Conservation (phyloP, 2,797 vertebrate species). For the Podargus strigoides region DNA sequence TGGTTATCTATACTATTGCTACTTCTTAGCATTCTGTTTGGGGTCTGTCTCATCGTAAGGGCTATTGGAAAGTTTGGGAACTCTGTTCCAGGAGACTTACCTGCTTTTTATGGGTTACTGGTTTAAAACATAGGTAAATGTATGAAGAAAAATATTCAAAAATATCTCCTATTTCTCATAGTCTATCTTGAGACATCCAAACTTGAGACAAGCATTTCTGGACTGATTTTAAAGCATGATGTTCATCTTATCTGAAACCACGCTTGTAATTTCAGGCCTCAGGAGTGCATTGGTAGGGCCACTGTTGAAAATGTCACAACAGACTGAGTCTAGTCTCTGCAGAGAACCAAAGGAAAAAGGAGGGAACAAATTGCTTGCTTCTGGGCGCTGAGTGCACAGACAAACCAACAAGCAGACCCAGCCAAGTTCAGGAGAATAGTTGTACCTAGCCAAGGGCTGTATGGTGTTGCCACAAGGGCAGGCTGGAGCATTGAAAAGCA, state of each 20-base stretch:
- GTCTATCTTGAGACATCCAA: background rate
- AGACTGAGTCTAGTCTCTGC: background rate
- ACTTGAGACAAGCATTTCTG: background rate
- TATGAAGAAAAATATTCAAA: background rate
- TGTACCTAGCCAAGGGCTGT: background rate
- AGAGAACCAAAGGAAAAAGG: background rate
- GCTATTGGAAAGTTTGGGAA: background rate
- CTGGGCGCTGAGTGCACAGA: background rate
- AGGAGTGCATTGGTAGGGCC: background rate
- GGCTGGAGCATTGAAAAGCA: background rate
- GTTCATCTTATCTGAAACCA: background rate
- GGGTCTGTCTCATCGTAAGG: background rate
- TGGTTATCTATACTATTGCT: background rate
- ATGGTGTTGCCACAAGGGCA: background rate
- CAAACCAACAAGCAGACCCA: background rate
- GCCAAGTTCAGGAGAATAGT: background rate
- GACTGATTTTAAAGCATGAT: background rate
- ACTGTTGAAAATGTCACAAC: background rate
- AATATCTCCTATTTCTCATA: background rate
- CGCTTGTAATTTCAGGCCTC: background rate
- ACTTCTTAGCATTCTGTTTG: background rate
- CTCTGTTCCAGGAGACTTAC: background rate
- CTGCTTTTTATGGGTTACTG: background rate
- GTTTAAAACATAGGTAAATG: background rate
- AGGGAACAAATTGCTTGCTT: background rate